A percentile compares a stretch with the other conserved stretches of the same genome.
phyloP scores from a whole-genome alignment of 2,797 vertebrate species.

The Halcyon leucocephala region DNA sequence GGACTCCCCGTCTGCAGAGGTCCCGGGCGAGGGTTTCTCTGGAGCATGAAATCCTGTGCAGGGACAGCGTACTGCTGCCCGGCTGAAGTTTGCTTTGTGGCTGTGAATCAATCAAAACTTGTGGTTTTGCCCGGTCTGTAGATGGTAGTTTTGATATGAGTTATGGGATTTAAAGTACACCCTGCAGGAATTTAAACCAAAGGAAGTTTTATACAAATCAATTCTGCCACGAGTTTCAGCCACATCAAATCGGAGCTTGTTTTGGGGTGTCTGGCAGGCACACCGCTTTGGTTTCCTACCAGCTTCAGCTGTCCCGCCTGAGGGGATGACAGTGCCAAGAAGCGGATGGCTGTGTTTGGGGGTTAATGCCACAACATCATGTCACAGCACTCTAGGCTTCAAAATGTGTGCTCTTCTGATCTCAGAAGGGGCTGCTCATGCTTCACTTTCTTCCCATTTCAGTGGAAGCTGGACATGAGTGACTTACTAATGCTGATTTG shows the following conservation, averaged over 20 bases:
- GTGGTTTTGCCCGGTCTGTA: not conserved
- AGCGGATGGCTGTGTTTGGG: accelerated
- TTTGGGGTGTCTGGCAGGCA: not conserved
- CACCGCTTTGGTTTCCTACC: not conserved
- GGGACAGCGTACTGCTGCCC: accelerated
- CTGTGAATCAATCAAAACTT: accelerated
- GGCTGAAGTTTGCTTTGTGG: not conserved
- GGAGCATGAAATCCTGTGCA: accelerated
- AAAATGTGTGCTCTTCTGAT: accelerated
- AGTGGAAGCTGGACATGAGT: not conserved
- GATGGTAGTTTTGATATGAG: not conserved
- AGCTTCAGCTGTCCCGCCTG: too few species aligned
- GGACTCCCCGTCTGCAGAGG: accelerated
- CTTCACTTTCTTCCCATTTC: not conserved
- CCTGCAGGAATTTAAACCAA: not conserved
- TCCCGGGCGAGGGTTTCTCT: accelerated
- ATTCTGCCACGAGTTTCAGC: not conserved
- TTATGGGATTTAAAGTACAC: not conserved
- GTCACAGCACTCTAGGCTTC: not conserved
- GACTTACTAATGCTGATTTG: not conserved
- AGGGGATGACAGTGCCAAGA: not conserved
- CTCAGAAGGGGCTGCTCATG: not conserved
- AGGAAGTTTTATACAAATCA: not conserved
- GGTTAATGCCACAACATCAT: too few species aligned
- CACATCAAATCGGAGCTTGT: not conserved